phyloP scores from a whole-genome alignment of 2,797 vertebrate genomes.

The Margarornis squamiger region DNA sequence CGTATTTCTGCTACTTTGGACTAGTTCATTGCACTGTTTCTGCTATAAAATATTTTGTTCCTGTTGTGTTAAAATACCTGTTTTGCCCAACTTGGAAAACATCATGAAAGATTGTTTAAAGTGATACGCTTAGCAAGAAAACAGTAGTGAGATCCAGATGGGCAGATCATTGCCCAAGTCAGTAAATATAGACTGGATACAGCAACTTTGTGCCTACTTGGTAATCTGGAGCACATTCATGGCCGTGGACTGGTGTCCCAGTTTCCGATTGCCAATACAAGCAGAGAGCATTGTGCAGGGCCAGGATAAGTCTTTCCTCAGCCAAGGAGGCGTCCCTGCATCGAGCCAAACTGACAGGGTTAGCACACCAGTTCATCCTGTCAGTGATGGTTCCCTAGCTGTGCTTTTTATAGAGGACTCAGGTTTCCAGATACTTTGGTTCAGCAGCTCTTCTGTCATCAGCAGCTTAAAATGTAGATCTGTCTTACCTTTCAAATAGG shows the following conservation, averaged over 20 bases:
- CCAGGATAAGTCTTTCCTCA: neutral
- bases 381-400: neutral
- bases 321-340: neutral
- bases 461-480: neutral
- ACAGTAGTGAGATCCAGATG: neutral
- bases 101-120: neutral
- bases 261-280: conserved; percentile 12
- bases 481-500: neutral
- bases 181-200: conserved; percentile 2
- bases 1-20: neutral
- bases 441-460: neutral
- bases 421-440: conserved; percentile 40
- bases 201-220: neutral
- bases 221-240: neutral
- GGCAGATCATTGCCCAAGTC: conserved; percentile 20
- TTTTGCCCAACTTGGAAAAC: neutral
- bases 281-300: neutral
- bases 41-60: neutral
- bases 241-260: neutral
- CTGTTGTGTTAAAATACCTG: neutral
- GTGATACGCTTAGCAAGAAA: neutral
- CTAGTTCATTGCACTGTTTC: neutral
- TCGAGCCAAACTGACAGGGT: neutral
- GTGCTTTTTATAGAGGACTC: conserved; percentile 57
- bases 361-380: neutral